Base-by-base conservation (phyloP, 2,797 vertebrate species). In the Xerus rutilus region DNA sequence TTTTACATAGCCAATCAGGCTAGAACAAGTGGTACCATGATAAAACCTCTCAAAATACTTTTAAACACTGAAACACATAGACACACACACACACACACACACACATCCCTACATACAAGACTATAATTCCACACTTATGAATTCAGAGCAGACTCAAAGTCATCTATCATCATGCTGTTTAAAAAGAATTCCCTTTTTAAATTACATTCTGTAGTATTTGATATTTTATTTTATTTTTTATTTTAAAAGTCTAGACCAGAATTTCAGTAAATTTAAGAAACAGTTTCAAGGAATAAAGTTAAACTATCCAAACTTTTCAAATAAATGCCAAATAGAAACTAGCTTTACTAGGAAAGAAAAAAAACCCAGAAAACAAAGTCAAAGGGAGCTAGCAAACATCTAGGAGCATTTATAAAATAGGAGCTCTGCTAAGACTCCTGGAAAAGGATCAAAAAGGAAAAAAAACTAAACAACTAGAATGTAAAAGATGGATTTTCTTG, bases 301-400 rank as follows among this genome's bases (percentile, higher is more conserved):
- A 91, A 78, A 82, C 30, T 52, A 62, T 11, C 47, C 62, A 93
- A 84, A 90, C 7, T 92, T 73, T 43, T 87, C 59, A 35, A 84
- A 45, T 15, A 69, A 86, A 83, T 28, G 25, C 13, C 81, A 92
- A n/a, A 52, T 13, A 45, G 7, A 74, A 69, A 86, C 4, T 15
- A 79, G 25, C 39, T 30, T 17, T 0, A 69, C 20, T 39, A 14
- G 5, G 9, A 77, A 93, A 65, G 14, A 39, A 78, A 94, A 74
- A 49, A 84, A 39, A 39, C 3, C 32, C 47, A 49, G 21, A 77
- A 76, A 76, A 35, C 30, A 73, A 45, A 88, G 39, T 93, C 7
- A 52, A 39, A 88, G 30, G 30, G 59, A 74, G n/a, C 76, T 39
- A 62, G n/a, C 45, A 45, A 84, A 52, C 23, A 39, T 76, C 57